Evolutionary conservation across 2,797 vertebrate genomes (phyloP).

Genomic region (Mormyrus proboscirostris): DNA sequence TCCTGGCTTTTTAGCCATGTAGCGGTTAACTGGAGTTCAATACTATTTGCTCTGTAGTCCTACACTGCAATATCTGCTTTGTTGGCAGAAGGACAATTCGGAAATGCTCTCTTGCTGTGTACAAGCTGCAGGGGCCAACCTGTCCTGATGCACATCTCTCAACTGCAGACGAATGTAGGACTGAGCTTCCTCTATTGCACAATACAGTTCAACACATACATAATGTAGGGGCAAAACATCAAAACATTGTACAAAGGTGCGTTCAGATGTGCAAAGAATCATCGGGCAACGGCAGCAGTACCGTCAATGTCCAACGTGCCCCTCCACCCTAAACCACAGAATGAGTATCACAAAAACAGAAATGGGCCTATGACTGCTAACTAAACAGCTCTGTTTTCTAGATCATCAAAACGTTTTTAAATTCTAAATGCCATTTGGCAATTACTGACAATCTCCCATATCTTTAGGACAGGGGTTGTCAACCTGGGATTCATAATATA

Average conservation of each 20-base stretch:
- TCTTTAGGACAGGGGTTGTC: not conserved
- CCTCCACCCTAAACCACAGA: not conserved
- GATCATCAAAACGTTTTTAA: not conserved
- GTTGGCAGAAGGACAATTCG: not conserved
- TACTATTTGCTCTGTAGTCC: not conserved
- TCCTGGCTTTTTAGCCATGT: not conserved
- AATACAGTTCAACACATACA: not conserved
- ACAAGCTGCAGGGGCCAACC: not conserved
- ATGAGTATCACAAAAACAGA: not conserved
- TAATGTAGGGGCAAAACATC: not conserved
- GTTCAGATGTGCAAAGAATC: not conserved
- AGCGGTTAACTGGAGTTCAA: not conserved
- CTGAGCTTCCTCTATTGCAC: not conserved
- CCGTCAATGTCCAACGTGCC: not conserved
- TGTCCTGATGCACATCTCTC: not conserved
- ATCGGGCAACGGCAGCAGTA: not conserved
- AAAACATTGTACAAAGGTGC: not conserved
- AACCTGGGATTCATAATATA: not conserved
- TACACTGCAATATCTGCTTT: not conserved
- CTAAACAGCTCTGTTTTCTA: not conserved
- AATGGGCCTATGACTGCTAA: not conserved
- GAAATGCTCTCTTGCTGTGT: not conserved
- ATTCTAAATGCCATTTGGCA: not conserved
- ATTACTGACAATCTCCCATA: not conserved
- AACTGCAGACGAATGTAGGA: not conserved